phyloP scores from a whole-genome alignment of 2,113 vertebrate species.

The Neolamprologus ventralis region DNA sequence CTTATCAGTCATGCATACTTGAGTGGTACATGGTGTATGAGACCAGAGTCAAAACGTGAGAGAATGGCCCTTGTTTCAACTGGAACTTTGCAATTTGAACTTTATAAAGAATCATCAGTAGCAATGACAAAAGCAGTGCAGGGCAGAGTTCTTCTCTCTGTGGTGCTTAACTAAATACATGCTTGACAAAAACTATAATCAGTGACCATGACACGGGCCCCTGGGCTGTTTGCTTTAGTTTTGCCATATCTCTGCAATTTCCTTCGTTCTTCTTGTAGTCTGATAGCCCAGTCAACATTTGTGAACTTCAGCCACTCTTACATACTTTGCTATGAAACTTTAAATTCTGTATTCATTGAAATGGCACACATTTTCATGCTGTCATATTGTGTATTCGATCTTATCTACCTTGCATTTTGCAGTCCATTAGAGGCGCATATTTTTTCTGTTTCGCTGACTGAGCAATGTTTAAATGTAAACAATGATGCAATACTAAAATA shows the following conservation, averaged over 20 bases:
- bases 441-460: neutral
- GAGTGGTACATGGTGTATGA: slow-evolving; percentile 16
- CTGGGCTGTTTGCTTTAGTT: neutral
- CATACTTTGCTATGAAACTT: neutral
- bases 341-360: neutral
- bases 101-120: neutral
- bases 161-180: neutral
- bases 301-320: neutral
- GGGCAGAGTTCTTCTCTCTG: neutral
- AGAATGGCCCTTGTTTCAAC: neutral
- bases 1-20: slow-evolving; percentile 36
- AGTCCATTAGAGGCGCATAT: neutral
- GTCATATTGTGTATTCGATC: neutral
- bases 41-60: slow-evolving; percentile 23
- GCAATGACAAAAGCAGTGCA: neutral
- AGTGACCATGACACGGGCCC: neutral
- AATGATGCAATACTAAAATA: neutral
- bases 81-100: neutral
- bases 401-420: neutral
- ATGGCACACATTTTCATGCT: neutral
- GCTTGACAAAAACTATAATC: slow-evolving; percentile 9
- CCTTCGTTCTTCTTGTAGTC: neutral
- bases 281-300: slow-evolving; percentile 18
- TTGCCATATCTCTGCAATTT: slow-evolving; percentile 3
- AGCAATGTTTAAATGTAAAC: neutral